Conservation (phyloP, 2,113 vertebrate species). For the Hydrochoerus hydrochaeris region DNA sequence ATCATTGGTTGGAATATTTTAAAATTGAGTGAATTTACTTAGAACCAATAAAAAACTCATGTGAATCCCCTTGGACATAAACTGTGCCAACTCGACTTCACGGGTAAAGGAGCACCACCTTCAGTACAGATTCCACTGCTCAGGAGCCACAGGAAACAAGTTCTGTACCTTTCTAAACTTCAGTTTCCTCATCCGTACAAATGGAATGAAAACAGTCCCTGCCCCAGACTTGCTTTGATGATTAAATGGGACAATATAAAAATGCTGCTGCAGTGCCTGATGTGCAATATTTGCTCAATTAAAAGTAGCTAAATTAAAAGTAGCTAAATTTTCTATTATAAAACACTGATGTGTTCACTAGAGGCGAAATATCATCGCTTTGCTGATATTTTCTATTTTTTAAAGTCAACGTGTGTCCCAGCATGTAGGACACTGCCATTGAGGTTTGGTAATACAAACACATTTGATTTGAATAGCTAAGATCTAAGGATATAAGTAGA, state of each 20-base stretch:
- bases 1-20: background rate
- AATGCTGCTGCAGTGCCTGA: background rate
- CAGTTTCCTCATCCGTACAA: constrained; percentile 10
- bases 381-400: background rate
- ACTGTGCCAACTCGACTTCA: background rate
- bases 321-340: constrained; percentile 2
- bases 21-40: constrained; percentile 7
- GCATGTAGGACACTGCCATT: background rate
- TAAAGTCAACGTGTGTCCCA: background rate
- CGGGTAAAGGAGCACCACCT: background rate
- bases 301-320: constrained; percentile 24
- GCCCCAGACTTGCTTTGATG: background rate
- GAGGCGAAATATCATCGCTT: background rate
- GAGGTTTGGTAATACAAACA: background rate
- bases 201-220: background rate
- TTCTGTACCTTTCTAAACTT: background rate
- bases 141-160: background rate
- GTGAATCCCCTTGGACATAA: background rate
- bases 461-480: background rate
- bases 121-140: background rate
- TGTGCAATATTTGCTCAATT: background rate
- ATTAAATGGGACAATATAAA: background rate
- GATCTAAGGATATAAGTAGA: background rate
- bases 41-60: background rate
- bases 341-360: background rate